A percentile compares a stretch with the other conserved stretches of the same genome.
These are phyloP conservation scores for Portunus trituberculatus DNA, from an alignment of 1,140 invertebrate species.

Conservation along the genomic window DNA sequence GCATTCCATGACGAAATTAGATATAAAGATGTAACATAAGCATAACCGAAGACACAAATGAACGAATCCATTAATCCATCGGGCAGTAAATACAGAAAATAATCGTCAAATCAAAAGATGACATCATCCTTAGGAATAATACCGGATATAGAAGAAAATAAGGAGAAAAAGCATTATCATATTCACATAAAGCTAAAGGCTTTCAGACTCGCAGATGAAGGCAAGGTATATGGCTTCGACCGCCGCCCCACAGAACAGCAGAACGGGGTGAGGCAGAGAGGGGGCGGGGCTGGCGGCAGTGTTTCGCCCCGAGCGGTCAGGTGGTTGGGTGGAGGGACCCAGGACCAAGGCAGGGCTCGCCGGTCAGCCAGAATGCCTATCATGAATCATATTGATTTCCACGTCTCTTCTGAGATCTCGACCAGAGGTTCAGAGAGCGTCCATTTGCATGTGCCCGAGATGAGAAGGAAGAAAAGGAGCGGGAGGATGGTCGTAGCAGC, in stretches of 20 bases:
- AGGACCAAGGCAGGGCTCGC: neutral
- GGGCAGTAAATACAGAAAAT: too few relatives aligned
- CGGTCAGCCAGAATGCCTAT: constrained; percentile 58
- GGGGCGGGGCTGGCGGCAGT: neutral
- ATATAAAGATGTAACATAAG: neutral
- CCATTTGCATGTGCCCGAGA: constrained; percentile 62
- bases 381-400: constrained; percentile 69
- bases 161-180: neutral
- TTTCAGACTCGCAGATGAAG: neutral
- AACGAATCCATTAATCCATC: neutral
- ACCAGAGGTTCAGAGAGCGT: constrained; percentile 53
- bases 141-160: neutral
- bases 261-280: neutral
- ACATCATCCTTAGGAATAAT: neutral
- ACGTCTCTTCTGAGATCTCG: constrained; percentile 59
- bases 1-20: neutral
- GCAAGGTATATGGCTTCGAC: neutral
- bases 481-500: neutral
- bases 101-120: neutral
- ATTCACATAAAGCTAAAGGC: neutral
- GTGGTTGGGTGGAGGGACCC: neutral
- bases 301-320: neutral
- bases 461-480: neutral
- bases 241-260: neutral
- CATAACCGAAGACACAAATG: neutral